Evolutionary conservation across 2,888 invertebrate genomes (phyloP).

Genomic region (Synanthedon vespiformis): DNA sequence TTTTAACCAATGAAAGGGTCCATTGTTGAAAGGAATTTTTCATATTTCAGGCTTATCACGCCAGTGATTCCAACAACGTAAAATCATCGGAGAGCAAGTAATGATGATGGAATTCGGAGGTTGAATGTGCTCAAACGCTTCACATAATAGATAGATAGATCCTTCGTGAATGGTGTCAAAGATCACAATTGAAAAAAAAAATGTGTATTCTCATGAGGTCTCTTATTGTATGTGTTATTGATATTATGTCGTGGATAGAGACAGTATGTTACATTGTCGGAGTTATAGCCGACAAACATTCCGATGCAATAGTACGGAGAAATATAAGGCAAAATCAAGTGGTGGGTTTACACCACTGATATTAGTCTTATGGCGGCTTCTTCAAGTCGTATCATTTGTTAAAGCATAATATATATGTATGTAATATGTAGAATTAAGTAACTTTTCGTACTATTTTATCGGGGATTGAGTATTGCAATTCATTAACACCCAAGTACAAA

Average conservation of each 20-base stretch:
- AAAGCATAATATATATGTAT: no score
- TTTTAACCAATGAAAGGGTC: not conserved
- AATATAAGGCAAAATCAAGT: not conserved
- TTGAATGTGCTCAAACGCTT: no score
- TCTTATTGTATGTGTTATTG: not conserved
- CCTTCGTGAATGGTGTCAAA: no score
- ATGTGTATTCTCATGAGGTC: not conserved
- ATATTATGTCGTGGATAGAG: not conserved
- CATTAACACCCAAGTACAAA: conserved; percentile 31
- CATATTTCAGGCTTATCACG: conserved; percentile 32
- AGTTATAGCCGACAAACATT: no score
- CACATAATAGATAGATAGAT: no score
- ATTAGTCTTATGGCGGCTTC: no score
- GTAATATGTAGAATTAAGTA: not conserved
- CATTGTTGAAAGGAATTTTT: not conserved
- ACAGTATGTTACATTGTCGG: no score
- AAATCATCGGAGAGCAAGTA: conserved; percentile 15
- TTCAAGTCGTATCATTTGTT: no score
- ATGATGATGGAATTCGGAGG: not conserved
- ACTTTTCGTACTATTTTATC: not conserved
- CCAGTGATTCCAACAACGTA: conserved; percentile 15
- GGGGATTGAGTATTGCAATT: not conserved
- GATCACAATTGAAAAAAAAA: no score
- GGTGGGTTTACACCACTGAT: no score
- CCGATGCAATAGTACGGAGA: no score